Conservation (phyloP, 1,140 invertebrate genomes). For the Lanistes nyassanus region DNA sequence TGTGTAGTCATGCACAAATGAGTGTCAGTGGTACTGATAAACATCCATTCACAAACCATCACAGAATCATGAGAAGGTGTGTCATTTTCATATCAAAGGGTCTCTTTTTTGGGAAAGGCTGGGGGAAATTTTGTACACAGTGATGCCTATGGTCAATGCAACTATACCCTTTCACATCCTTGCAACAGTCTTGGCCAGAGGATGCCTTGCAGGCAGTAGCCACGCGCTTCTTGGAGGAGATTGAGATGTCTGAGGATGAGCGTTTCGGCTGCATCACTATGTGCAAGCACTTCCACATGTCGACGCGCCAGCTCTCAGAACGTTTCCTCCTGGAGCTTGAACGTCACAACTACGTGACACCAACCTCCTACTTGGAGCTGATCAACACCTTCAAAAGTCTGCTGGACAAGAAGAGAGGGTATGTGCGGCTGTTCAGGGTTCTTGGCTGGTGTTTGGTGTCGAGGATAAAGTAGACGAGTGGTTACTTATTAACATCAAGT, state of each 20-base stretch:
- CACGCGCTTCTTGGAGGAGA: slow-evolving; percentile 79
- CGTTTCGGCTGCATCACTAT: slow-evolving; percentile 72
- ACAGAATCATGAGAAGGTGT: too few species aligned
- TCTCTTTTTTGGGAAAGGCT: too few species aligned
- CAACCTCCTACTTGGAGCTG: slow-evolving; percentile 68
- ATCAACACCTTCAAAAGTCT: slow-evolving; percentile 67
- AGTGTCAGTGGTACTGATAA: too few species aligned
- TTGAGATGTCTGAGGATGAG: slow-evolving; percentile 77
- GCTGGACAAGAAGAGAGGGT: slow-evolving; percentile 66
- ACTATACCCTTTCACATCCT: neutral
- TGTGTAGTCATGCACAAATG: too few species aligned
- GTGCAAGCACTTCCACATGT: slow-evolving; percentile 87
- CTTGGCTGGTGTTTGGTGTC: neutral
- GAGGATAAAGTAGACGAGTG: too few species aligned
- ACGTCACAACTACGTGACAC: slow-evolving; percentile 68
- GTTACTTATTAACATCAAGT: too few species aligned
- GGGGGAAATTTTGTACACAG: too few species aligned
- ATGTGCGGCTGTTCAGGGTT: slow-evolving; percentile 71
- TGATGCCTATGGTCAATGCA: too few species aligned
- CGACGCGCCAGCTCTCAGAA: slow-evolving; percentile 74
- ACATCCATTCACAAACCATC: too few species aligned
- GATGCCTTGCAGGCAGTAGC: slow-evolving; percentile 84
- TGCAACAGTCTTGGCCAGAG: slow-evolving; percentile 68
- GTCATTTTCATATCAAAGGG: too few species aligned
- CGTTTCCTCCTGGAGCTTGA: slow-evolving; percentile 76